These are phyloP conservation scores for Semnornis frantzii DNA, from an alignment of 2,113 vertebrate species.

Conservation along the genomic window DNA sequence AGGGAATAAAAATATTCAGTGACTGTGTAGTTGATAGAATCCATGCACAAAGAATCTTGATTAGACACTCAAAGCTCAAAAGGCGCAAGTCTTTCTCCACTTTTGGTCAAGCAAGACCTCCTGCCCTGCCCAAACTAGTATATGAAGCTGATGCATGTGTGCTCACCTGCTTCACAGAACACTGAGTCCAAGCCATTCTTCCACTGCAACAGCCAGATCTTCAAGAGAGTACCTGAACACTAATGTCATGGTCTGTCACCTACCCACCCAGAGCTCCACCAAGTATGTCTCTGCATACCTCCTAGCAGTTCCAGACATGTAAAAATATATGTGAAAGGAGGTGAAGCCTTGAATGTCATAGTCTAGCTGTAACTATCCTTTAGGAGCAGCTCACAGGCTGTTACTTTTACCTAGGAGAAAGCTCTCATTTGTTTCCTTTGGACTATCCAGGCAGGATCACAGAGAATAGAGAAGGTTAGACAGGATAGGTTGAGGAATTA, in stretches of 20 bases:
- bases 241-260: rapidly evolving
- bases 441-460: background rate
- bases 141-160: background rate
- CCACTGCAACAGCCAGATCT: rapidly evolving
- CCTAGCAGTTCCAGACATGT: background rate
- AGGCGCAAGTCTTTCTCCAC: background rate
- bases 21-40: background rate
- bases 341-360: background rate
- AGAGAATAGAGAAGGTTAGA: background rate
- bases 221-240: background rate
- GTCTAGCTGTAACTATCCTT: background rate
- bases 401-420: background rate
- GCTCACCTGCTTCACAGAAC: background rate
- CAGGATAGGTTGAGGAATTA: background rate
- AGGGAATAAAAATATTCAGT: background rate
- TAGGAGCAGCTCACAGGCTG: background rate
- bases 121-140: background rate
- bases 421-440: background rate
- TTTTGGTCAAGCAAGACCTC: background rate
- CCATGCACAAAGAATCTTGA: background rate
- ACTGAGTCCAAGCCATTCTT: background rate
- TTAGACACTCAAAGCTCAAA: background rate
- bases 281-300: background rate
- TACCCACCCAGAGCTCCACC: background rate
- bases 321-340: background rate